These are phyloP conservation scores for Grammomys dolichurus DNA, from an alignment of 2,113 vertebrate species.

Conservation along the genomic window DNA sequence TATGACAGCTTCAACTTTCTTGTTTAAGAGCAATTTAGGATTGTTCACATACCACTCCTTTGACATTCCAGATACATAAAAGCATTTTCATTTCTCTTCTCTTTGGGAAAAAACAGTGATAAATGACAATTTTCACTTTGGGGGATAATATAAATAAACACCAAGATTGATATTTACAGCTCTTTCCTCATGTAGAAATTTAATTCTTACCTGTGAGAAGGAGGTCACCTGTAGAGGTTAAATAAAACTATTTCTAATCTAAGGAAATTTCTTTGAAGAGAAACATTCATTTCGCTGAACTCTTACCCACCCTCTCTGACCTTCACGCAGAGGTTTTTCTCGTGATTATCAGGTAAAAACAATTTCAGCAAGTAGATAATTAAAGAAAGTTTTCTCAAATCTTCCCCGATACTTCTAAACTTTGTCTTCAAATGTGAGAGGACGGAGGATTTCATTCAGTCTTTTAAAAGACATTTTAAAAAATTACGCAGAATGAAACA, in stretches of 20 bases:
- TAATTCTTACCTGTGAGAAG: constrained; percentile 15
- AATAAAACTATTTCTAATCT: constrained; percentile 35
- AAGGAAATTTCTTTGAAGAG: constrained; percentile 1
- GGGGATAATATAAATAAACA: constrained; percentile 63
- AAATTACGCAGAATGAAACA: not conserved
- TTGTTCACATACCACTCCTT: not conserved
- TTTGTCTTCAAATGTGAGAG: not conserved
- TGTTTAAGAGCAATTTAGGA: not conserved
- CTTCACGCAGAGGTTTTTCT: not conserved
- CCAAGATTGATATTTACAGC: constrained; percentile 53
- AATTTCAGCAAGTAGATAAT: not conserved
- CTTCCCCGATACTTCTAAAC: not conserved
- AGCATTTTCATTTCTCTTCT: constrained; percentile 8
- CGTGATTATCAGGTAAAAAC: not conserved
- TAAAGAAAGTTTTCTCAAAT: rapidly evolving
- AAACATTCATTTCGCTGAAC: not conserved
- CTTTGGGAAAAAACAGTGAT: not conserved
- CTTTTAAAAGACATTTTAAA: not conserved
- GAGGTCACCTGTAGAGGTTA: constrained; percentile 5
- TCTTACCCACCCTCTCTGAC: not conserved
- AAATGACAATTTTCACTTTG: constrained; percentile 47
- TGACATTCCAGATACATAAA: not conserved
- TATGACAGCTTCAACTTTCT: not conserved
- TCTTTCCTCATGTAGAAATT: constrained; percentile 20
- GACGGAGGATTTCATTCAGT: not conserved